Base-by-base conservation (phyloP, 2,113 vertebrate genomes). In the Hippocampus zosterae region DNA sequence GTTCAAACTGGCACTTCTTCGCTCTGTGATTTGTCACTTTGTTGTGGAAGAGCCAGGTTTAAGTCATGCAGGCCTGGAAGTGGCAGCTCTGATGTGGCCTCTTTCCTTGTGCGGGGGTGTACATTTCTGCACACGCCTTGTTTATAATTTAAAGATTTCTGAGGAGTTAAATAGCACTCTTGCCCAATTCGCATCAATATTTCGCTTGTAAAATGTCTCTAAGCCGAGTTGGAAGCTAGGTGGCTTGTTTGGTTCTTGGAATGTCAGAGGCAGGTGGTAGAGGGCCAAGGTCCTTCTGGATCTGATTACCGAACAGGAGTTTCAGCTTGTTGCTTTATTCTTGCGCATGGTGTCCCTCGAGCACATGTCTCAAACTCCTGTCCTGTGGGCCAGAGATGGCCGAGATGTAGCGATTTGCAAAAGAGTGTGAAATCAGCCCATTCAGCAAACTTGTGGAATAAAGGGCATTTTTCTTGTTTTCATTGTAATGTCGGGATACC, bases 301-400 rank as follows among this genome's bases (percentile, higher is more conserved):
- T 85, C 87, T 88, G 88, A 92, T 92, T 90, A 91, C 80, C 82
- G 84, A 92, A 92, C 91, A 92, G 92, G 90, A 92, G 91, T 92
- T 88, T 78, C 67, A 79, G 70, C 83, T 85, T 50, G 72, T 75
- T 85, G 72, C 75, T 81, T 75, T 81, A 69, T 79, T 83, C 42
- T 66, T 85, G 79, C 83, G 81, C 79, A 80, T 78, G 78, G 79
- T 72, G 76, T 83, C 74, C 78, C 74, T 82, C 16, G 44, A 5
- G 56, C 21, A 27, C 12, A 25, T 13, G 25, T 59, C 10, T 29
- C 56, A 59, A 59, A 29, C 13, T n/a, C 8, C 21, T 1, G 52
- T 21, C 9, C 1, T 55, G n/a, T 21, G 19, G n/a, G 19, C n/a
- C 52, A 23, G 52, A 55, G 11, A 21, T 55, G 52, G 21, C 46